Evolutionary conservation across 2,888 invertebrate genomes (phyloP).

Genomic region (Cheiracanthium punctorium): DNA sequence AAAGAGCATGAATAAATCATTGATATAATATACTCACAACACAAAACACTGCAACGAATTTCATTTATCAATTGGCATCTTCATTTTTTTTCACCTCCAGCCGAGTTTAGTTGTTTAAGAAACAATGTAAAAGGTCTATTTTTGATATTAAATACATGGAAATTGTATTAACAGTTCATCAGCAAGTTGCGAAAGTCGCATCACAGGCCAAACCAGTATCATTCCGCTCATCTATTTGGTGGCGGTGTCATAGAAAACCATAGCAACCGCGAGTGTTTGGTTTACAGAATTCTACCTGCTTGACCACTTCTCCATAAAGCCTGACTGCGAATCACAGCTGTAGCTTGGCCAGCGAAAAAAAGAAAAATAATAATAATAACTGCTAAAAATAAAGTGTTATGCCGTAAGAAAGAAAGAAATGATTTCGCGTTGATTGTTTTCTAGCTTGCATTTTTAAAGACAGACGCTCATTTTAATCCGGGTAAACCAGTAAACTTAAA

Average conservation of each 20-base stretch:
- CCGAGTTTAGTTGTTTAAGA: conserved; percentile 23
- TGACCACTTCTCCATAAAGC: conserved; percentile 60
- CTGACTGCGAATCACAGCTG: conserved; percentile 54
- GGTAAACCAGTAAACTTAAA: too few species aligned
- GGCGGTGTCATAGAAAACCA: conserved; percentile 60
- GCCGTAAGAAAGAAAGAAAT: too few species aligned
- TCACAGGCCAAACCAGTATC: conserved; percentile 32
- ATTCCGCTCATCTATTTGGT: conserved; percentile 59
- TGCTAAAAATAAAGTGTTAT: too few species aligned
- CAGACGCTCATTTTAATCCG: too few species aligned
- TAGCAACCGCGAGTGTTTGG: conserved; percentile 64
- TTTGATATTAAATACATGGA: conserved; percentile 40
- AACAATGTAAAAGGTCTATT: background rate
- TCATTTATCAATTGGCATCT: conserved; percentile 39
- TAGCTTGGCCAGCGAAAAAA: conserved; percentile 33
- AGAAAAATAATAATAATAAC: too few species aligned
- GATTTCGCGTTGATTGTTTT: too few species aligned
- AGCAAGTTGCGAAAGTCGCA: conserved; percentile 15
- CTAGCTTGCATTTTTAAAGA: too few species aligned
- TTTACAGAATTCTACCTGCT: conserved; percentile 50
- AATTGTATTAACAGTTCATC: background rate
- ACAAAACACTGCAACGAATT: background rate
- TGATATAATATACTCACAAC: background rate
- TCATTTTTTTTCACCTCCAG: background rate
- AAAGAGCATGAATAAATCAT: background rate